Evolutionary conservation across 1,140 invertebrate genomes (phyloP), one percentile per base, ranked within the genome.

Genomic region (Streblospio benedicti): DNA sequence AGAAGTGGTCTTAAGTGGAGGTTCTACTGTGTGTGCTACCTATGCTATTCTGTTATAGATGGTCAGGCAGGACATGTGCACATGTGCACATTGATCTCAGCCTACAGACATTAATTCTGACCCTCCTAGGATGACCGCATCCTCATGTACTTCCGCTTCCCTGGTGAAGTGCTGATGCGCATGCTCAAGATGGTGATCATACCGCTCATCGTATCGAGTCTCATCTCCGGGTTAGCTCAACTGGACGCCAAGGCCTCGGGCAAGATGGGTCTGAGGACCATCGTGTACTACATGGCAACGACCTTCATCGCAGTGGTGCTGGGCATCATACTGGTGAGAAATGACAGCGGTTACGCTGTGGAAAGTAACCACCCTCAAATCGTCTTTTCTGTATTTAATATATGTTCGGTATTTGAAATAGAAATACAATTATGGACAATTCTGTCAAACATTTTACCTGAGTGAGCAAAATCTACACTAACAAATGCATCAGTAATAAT

Each of bases 101-200:
- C n/a, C n/a, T n/a, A n/a, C n/a, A n/a, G n/a, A n/a, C n/a, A n/a
- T n/a, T n/a, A n/a, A n/a, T n/a, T n/a, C n/a, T n/a, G n/a, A n/a
- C n/a, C n/a, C n/a, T n/a, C n/a, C n/a, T n/a, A n/a, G n/a, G n/a
- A n/a, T n/a, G n/a, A n/a, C n/a, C n/a, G n/a, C n/a, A n/a, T n/a
- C n/a, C n/a, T n/a, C n/a, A 71, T 71, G 68, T 44, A 75, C 6
- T 68, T 77, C 14, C 57, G 71, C 6, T 81, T 82, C 61, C 79
- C 80, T 23, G 81, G 81, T 63, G 79, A 81, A 57, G 56, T 82
- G 1, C 71, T 82, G 41, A 78, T 82, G 75, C 69, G 79, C 50
- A 78, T 80, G 70, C 61, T 82, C 16, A 82, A 82, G 65, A 74
- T 78, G 67, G 66, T 81, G 53, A 81, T 82, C 59, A 63, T 82